phyloP scores from a whole-genome alignment of 2,888 invertebrate species.

The Pristionchus arcanus region DNA sequence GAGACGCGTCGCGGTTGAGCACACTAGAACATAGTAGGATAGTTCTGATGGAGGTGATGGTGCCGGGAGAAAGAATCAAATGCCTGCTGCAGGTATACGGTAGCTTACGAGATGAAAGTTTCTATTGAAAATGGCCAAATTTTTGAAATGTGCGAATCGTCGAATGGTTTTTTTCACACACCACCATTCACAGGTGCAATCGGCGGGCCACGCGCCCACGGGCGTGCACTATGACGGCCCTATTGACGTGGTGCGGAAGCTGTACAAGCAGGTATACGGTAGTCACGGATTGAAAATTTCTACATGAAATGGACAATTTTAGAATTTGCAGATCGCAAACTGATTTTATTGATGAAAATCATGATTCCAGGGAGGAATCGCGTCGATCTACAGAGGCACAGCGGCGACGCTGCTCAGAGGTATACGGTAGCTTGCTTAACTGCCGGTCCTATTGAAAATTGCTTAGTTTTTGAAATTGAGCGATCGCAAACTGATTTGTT shows the following conservation, averaged over 20 bases:
- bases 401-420: conserved; percentile 89
- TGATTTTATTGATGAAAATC: neutral
- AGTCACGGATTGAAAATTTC: neutral
- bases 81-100: neutral
- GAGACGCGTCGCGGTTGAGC: too few species aligned
- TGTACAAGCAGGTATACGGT: conserved; percentile 83
- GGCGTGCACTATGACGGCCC: conserved; percentile 90
- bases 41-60: too few species aligned
- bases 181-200: conserved; percentile 74
- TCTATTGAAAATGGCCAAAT: neutral
- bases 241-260: conserved; percentile 90
- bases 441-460: neutral
- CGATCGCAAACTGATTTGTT: neutral
- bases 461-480: neutral
- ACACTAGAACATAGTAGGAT: too few species aligned
- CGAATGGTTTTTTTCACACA: neutral
- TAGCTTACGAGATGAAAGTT: neutral
- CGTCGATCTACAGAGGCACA: conserved; percentile 94
- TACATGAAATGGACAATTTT: neutral
- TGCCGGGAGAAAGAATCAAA: too few species aligned
- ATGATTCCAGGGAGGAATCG: conserved; percentile 89
- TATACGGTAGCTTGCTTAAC: conserved; percentile 63
- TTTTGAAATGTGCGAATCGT: neutral
- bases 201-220: conserved; percentile 66
- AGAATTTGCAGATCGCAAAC: neutral